Conservation (phyloP, 2,797 vertebrate species). For the Sebastes alutus region DNA sequence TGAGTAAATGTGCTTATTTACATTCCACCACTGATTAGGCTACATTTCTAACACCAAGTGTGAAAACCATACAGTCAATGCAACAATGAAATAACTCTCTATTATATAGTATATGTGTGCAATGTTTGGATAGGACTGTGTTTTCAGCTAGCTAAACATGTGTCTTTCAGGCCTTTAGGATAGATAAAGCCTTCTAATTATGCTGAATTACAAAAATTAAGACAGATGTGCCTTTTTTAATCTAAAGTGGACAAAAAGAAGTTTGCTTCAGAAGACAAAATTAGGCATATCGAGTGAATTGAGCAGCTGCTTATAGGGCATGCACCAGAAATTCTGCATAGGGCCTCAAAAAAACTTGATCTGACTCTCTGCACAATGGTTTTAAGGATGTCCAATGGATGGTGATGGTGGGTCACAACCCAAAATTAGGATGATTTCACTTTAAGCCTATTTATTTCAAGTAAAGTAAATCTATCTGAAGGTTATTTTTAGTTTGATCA, state of each 20-base stretch:
- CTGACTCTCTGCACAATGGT: no score
- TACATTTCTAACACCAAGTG: not conserved
- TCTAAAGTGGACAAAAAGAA: rapidly evolving
- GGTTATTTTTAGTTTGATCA: no score
- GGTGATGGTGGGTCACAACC: not conserved
- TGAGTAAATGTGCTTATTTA: no score
- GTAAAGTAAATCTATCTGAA: not conserved
- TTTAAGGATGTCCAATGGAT: no score
- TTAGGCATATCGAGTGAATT: not conserved
- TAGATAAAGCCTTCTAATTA: not conserved
- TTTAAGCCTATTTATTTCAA: not conserved
- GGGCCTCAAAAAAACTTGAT: not conserved
- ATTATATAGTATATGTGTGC: rapidly evolving
- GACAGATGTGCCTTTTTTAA: not conserved
- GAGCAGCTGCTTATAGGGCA: not conserved
- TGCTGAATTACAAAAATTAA: not conserved
- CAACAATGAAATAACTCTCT: not conserved
- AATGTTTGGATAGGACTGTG: not conserved
- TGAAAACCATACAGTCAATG: not conserved
- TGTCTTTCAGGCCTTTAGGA: not conserved
- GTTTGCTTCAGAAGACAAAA: not conserved
- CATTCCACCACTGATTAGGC: no score
- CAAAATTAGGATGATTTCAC: not conserved
- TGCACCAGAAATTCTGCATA: not conserved
- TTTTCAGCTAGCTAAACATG: not conserved